Conservation (phyloP, 2,113 vertebrate genomes). For the Periophthalmus modestus region DNA sequence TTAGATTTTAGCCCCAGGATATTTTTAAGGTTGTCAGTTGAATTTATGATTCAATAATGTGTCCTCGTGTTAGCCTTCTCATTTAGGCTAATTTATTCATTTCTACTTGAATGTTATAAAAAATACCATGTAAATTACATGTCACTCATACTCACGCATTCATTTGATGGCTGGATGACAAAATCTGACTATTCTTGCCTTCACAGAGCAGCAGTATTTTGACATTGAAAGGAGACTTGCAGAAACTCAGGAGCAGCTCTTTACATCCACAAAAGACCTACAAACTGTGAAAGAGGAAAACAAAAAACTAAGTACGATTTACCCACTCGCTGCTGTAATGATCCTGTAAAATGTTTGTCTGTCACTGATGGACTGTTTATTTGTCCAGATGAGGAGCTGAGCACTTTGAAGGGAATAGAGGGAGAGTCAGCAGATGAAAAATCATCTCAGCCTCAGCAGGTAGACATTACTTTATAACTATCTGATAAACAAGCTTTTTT, state of each 20-base stretch:
- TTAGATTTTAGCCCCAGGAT: background rate
- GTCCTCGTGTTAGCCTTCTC: constrained; percentile 30
- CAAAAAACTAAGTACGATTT: constrained; percentile 84
- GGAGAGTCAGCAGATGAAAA: constrained; percentile 83
- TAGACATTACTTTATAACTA: constrained; percentile 52
- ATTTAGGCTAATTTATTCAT: constrained; percentile 31
- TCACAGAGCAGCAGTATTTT: constrained; percentile 93
- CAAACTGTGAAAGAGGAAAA: constrained; percentile 85
- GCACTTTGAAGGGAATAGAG: constrained; percentile 83
- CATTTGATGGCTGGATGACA: background rate
- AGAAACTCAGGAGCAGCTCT: constrained; percentile 89
- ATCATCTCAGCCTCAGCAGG: constrained; percentile 78
- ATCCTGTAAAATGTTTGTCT: constrained; percentile 8
- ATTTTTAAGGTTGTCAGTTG: background rate
- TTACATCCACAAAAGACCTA: constrained; percentile 85
- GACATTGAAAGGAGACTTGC: constrained; percentile 90
- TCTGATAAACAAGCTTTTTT: background rate
- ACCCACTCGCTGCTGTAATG: background rate
- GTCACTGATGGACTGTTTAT: background rate
- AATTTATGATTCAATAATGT: background rate
- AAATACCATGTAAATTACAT: background rate
- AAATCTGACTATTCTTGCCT: background rate
- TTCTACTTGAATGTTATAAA: background rate
- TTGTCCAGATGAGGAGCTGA: constrained; percentile 83
- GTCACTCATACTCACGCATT: background rate